phyloP scores from a whole-genome alignment of 2,888 invertebrate species.

The Chironomus tentans region DNA sequence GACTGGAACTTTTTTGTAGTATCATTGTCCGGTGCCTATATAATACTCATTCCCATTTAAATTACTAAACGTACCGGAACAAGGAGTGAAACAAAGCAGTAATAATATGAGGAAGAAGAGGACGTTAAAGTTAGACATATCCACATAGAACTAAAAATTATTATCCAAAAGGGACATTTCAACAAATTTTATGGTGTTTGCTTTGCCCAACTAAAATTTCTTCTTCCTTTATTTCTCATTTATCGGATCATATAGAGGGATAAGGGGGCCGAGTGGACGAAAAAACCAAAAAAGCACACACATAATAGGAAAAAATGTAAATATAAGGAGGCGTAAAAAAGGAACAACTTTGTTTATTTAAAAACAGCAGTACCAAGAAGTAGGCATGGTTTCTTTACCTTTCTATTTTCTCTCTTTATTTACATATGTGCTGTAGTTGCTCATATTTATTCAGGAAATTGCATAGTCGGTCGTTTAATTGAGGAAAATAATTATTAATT shows the following conservation, averaged over 20 bases:
- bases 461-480: no score
- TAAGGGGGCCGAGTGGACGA: neutral
- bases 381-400: neutral
- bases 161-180: conserved; percentile 9
- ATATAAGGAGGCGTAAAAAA: conserved; percentile 19
- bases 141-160: conserved; percentile 5
- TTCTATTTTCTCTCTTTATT: neutral
- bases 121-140: conserved; percentile 7
- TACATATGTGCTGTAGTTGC: neutral
- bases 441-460: no score
- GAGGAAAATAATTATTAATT: no score
- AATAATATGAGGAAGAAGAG: neutral
- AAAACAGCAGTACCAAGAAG: neutral
- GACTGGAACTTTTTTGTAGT: no score
- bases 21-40: no score
- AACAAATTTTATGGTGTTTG: conserved; percentile 13
- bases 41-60: neutral
- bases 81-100: neutral
- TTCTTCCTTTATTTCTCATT: neutral
- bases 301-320: neutral
- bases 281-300: conserved; percentile 3
- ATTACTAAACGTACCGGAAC: neutral
- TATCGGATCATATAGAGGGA: neutral
- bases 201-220: neutral
- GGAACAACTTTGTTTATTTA: neutral